These are phyloP conservation scores for Drosophila robusta DNA, from an alignment of 2,888 invertebrate species.

Conservation along the genomic window DNA sequence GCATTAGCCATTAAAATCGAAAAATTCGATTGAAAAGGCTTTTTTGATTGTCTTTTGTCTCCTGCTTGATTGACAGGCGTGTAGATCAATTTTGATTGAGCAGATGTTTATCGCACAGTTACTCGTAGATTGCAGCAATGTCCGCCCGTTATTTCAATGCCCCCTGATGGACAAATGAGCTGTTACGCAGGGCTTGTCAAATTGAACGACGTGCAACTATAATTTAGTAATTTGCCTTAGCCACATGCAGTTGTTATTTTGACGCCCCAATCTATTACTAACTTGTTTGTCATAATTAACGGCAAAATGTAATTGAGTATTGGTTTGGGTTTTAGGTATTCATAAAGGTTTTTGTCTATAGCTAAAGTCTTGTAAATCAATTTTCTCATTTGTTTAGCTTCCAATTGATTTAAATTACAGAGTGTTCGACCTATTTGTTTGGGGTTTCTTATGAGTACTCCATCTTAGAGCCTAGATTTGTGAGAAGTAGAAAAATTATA, in stretches of 20 bases:
- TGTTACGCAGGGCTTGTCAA: conserved; percentile 46
- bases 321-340: neutral
- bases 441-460: too few relatives aligned
- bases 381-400: conserved; percentile 4
- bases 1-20: conserved; percentile 33
- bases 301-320: conserved; percentile 49
- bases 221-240: conserved; percentile 51
- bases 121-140: conserved; percentile 54
- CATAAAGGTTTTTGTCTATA: neutral
- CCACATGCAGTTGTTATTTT: conserved; percentile 35
- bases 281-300: conserved; percentile 59
- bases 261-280: conserved; percentile 41
- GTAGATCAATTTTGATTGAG: conserved; percentile 67
- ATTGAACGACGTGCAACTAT: conserved; percentile 37
- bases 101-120: conserved; percentile 59
- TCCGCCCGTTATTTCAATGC: conserved; percentile 15
- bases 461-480: too few relatives aligned
- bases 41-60: conserved; percentile 44
- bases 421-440: neutral
- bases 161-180: conserved; percentile 62
- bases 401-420: neutral
- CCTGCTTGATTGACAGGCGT: conserved; percentile 73
- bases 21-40: conserved; percentile 39
- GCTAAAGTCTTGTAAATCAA: conserved; percentile 5
- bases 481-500: too few relatives aligned